Conservation (phyloP, 1,140 invertebrate species). For the Drosophila auraria region DNA sequence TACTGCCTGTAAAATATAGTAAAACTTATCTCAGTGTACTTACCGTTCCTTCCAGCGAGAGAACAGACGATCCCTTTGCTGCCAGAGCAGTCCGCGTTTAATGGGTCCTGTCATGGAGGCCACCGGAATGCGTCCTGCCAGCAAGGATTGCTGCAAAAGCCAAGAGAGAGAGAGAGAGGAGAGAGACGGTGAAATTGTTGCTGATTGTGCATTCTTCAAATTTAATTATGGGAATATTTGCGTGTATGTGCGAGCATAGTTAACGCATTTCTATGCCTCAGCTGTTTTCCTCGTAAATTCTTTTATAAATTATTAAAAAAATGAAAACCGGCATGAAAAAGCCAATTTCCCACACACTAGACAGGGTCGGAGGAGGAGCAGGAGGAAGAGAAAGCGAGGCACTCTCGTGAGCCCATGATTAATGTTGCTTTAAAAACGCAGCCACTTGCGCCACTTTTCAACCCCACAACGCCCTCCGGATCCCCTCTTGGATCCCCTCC, state of each 20-base stretch:
- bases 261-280: conserved; percentile 55
- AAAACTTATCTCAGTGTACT: conserved; percentile 17
- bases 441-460: conserved; percentile 69
- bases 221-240: conserved; percentile 59
- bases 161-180: neutral
- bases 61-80: conserved; percentile 89
- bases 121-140: conserved; percentile 84
- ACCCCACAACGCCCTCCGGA: conserved; percentile 21
- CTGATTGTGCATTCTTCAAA: conserved; percentile 67
- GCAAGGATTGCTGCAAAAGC: conserved; percentile 85
- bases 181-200: conserved; percentile 55
- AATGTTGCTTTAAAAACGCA: conserved; percentile 75
- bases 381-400: conserved; percentile 28
- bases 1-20: neutral
- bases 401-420: conserved; percentile 72
- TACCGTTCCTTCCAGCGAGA: conserved; percentile 89
- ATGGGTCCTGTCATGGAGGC: conserved; percentile 86
- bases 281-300: conserved; percentile 73
- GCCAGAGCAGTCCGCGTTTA: conserved; percentile 89
- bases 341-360: conserved; percentile 47
- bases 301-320: conserved; percentile 71
- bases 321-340: conserved; percentile 41
- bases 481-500: conserved; percentile 7
- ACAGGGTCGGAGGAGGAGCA: conserved; percentile 4
- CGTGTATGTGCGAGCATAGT: conserved; percentile 12